phyloP scores from a whole-genome alignment of 2,888 invertebrate genomes.

The Patella pellucida region DNA sequence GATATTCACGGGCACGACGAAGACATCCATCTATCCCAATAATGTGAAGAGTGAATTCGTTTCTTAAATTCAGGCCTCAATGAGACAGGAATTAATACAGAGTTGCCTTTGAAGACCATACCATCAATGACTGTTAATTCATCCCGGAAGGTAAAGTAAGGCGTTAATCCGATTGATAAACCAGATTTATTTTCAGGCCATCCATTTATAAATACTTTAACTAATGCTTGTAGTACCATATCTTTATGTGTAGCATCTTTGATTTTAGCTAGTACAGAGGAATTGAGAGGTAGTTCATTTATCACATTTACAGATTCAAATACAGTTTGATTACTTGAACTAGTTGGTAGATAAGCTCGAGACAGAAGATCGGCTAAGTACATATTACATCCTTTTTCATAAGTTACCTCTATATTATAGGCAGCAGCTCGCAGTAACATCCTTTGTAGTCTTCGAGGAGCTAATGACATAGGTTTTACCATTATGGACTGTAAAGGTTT shows the following conservation, averaged over 20 bases:
- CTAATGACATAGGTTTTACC: no score
- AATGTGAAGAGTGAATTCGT: no score
- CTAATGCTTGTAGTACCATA: constrained; percentile 23
- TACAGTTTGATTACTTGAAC: constrained; percentile 12
- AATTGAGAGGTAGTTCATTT: constrained; percentile 24
- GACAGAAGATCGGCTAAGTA: constrained; percentile 36
- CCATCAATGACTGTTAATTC: no score
- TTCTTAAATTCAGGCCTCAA: no score
- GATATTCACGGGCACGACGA: no score
- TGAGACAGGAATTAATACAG: no score
- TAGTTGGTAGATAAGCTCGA: constrained; percentile 24
- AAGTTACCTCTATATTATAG: no score
- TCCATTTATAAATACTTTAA: constrained; percentile 24
- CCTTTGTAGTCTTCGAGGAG: constrained; percentile 42
- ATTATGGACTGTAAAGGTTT: constrained; percentile 39
- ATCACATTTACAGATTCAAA: constrained; percentile 23
- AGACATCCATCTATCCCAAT: no score
- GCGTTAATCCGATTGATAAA: constrained; percentile 24
- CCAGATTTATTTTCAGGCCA: constrained; percentile 32
- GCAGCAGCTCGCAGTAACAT: constrained; percentile 41
- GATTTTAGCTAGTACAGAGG: constrained; percentile 22
- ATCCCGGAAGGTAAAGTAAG: constrained; percentile 36
- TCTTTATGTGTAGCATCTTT: constrained; percentile 29
- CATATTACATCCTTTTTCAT: constrained; percentile 37
- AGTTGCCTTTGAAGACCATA: no score